Base-by-base conservation (phyloP, 2,888 invertebrate species). In the Drosophila ochracea region DNA sequence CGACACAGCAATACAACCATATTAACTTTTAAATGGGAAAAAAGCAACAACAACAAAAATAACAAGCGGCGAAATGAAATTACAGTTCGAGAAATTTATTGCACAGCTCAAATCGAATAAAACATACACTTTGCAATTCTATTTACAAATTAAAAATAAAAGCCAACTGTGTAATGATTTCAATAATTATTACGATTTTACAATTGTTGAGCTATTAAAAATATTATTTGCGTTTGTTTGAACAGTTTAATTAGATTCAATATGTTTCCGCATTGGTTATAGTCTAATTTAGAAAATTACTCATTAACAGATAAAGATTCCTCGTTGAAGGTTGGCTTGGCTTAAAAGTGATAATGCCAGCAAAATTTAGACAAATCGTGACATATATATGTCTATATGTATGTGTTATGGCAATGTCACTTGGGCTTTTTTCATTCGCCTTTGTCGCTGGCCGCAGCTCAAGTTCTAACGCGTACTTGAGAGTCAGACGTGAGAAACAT, bases 401-500 rank as follows among this genome's bases (percentile, higher is more conserved):
- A 13, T 39, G 16, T 53, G 3, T 4, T 35, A 49, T 31, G 21
- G 11, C n/a, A 21, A 33, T 13, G 30, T 21, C 30, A 59, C 25
- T 37, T 33, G 19, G 35, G 21, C 13, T 47, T 49, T 54, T 55
- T 13, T 61, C 21, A 47, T 54, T 53, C 31, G 52, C 33, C 13
- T n/a, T 21, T 41, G 4, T 11, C 1, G 25, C 28, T 31, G 31
- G 31, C 37, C 61, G 30, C 31, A 72, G 30, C 52, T 64, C 57
- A 41, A 49, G 66, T 79, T 79, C 70, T 79, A 79, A 60, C 69
- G 67, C 50, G 49, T 59, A 68, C 52, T 66, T 47, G 19, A 67
- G 43, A 62, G 52, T 49, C 61, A 49, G 37, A 76, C 72, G 54
- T 73, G 60, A 55, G 35, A 30, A 33, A 53, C 59, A 65, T 66